Base-by-base conservation (phyloP, 2,113 vertebrate genomes). In the Ellobius talpinus region DNA sequence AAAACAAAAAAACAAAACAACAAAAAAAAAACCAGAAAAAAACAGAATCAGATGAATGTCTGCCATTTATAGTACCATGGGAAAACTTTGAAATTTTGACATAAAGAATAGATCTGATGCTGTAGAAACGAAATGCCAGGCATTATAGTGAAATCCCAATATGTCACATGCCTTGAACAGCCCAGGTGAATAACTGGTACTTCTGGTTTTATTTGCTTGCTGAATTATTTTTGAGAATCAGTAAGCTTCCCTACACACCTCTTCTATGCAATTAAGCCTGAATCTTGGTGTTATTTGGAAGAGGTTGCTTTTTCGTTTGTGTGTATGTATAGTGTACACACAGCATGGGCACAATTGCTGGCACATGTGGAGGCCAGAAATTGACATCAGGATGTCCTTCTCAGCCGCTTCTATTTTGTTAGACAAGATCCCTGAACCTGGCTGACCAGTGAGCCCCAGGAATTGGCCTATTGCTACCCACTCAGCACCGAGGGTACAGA, bases 161-260 rank as follows among this genome's bases (percentile, higher is more conserved):
- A 50, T 93, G 39, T 74, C 77, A 42, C n/a, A 14, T 87, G 66
- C 50, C 81, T n/a, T 95, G 42, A 82, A 42, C 55, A 50, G 36
- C 66, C 45, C 68, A 82, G 42, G 26, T 61, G 31, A 84, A 31
- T 70, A 82, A 65, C 70, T 50, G 68, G 36, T 90, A 52, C 42
- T 88, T 74, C 68, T 72, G 45, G 68, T 23, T 84, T 84, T 74
- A 66, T 87, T 79, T 95, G 74, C 42, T 47, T 82, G 73, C 66
- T 33, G 52, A 45, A 87, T 58, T 68, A 14, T 81, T 81, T 72
- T 61, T 87, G 39, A 65, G 81, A 68, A 52, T 87, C n/a, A 74
- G 39, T 86, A 81, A 82, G 42, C 82, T 70, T 50, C n/a, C 17
- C 19, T 52, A 24, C 17, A 91, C 19, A 31, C 5, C 66, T 31